Evolutionary conservation across 2,113 vertebrate species (phyloP), one percentile per base, ranked within the genome.

Genomic region (Lycaon pictus): DNA sequence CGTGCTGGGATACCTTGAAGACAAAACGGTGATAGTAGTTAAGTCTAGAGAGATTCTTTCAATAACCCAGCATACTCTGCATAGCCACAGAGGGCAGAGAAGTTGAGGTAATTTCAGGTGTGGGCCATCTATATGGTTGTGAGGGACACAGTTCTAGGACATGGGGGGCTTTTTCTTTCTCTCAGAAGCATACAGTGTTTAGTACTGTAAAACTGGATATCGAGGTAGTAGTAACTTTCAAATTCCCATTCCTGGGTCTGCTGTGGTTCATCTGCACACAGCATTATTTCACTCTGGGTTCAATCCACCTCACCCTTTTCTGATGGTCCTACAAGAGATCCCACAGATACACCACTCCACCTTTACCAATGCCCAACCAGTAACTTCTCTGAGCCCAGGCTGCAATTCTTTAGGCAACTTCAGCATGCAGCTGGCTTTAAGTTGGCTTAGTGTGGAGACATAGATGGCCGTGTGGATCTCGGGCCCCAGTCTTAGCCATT

Each of bases 1-100:
- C 67, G 11, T 99, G 99, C 48, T 99, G 98, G 58, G 99, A 99
- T 55, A 99, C 99, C 99, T 99, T 53, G 96, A 98, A 98, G 90
- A 98, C n/a, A 98, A 98, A 98, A 84, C 65, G 93, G 67, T 96
- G 89, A 89, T 3, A 90, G n/a, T 15, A 74, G 86, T 97, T 96
- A 95, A 67, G 88, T 93, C 35, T 96, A 7, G 77, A 95, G 77
- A 95, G 77, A 35, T 85, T 89, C 25, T 22, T 16, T 97, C 93
- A 65, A 35, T 88, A 90, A 92, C 69, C 7, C 29, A 77, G 27
- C 2, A 8, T 72, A 79, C 35, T 76, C 17, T 92, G 35, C 35
- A 48, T 83, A 84, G 62, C 4, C 62, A 85, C 4, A 55, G 53
- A 65, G 19, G 56, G 17, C 0, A 35, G 27, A 51, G 3, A 93